phyloP scores from a whole-genome alignment of 2,113 vertebrate species.

The Coptodon rendalli region DNA sequence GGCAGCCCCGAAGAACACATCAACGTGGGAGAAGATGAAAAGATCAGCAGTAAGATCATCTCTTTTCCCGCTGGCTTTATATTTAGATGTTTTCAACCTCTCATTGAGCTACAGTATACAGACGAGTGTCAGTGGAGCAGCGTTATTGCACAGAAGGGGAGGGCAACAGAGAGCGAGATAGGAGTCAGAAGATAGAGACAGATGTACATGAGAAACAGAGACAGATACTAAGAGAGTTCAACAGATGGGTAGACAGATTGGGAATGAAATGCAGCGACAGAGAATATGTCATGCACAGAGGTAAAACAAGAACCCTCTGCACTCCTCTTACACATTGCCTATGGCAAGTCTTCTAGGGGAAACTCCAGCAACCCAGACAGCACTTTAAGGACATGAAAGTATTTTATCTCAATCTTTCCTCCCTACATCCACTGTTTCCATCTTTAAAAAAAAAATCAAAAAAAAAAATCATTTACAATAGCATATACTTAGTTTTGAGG shows the following conservation, averaged over 20 bases:
- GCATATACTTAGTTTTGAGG: not conserved
- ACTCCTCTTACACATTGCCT: not conserved
- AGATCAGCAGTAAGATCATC: not conserved
- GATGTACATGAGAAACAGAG: not conserved
- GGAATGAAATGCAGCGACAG: not conserved
- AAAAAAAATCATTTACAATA: not conserved
- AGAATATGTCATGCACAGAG: not conserved
- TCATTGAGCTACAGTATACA: not conserved
- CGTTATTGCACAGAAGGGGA: not conserved
- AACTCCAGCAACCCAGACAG: not conserved
- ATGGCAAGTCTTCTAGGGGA: not conserved
- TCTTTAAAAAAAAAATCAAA: not conserved
- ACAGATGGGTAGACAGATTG: not conserved
- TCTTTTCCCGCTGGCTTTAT: not conserved
- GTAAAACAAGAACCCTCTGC: not conserved
- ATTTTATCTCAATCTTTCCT: not conserved
- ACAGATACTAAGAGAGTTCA: not conserved
- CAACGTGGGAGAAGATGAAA: not conserved
- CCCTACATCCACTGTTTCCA: not conserved
- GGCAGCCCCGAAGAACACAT: not conserved
- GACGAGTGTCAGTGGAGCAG: not conserved
- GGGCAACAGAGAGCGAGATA: not conserved
- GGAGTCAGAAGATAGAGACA: not conserved
- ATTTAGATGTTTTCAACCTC: conserved; percentile 25
- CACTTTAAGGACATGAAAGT: not conserved